Base-by-base conservation (phyloP, 2,888 invertebrate genomes). In the Pseudococcus longispinus region DNA sequence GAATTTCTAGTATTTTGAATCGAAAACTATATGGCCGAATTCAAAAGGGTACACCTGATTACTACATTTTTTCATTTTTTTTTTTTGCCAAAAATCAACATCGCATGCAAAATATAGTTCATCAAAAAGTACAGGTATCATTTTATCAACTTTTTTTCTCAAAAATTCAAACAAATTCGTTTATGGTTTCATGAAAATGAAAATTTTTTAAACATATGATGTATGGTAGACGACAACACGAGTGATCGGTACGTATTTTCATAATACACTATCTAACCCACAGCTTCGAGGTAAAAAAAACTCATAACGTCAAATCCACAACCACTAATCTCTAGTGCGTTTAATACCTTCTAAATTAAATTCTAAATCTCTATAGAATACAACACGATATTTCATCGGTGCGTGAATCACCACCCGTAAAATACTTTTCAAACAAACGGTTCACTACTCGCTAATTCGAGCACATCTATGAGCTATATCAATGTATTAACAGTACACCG, bases 131-230 rank as follows among this genome's bases (percentile, higher is more conserved):
- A 44, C 44, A 44, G 5, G 13, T 44, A 44, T 44, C 44, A 44
- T 44, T 44, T 44, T 9, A 44, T 44, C 37, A 37, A 6, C 8
- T 37, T 37, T 44, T 44, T 44, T 44, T 11, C 1, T 11, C 44
- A 44, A 44, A 5, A 15, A 77, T 42, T 77, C 77, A 77, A 77
- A 77, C 77, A 77, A 77, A 77, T 77, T 77, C 77, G 77, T 77
- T 77, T 77, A 77, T 77, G 77, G 77, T 77, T 77, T 77, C 42
- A 77, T 77, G 29, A 70, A 70, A 70, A 70, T 70, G 70, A 29
- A 5, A 13, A 29, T 70, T 70, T 65, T 51, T 51, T 51, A 70
- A 29, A 70, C 0, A n/a, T 29, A 70, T 29, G 70, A 70, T 70
- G 70, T 5, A 70, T 70, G 70, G 70, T 70, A 70, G 70, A 70